A percentile compares a stretch with the other conserved stretches of the same genome.
Evolutionary conservation across 2,888 invertebrate genomes (phyloP).

Genomic region (Seira ritae): DNA sequence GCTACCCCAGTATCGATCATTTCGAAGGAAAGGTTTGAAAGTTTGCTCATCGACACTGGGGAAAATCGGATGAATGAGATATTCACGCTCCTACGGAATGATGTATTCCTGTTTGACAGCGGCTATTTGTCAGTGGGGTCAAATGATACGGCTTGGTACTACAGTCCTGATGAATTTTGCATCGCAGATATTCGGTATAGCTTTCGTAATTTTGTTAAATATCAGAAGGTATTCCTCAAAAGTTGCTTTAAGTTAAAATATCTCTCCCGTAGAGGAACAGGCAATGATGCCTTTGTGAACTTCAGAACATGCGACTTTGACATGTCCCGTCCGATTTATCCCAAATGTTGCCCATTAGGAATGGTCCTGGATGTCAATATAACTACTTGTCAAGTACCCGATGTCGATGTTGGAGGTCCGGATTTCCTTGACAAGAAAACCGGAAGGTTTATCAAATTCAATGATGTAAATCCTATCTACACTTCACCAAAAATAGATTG

Average conservation of each 20-base stretch:
- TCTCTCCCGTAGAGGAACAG: neutral
- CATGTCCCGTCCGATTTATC: neutral
- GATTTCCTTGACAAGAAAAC: slow-evolving; percentile 21
- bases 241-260: neutral
- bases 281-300: neutral
- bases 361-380: neutral
- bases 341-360: slow-evolving; percentile 37
- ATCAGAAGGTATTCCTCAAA: neutral
- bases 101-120: neutral
- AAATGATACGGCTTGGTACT: slow-evolving; percentile 8
- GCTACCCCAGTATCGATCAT: neutral
- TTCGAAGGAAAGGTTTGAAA: neutral
- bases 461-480: slow-evolving; percentile 9
- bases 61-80: neutral
- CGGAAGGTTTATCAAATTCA: neutral
- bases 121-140: slow-evolving; percentile 34
- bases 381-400: neutral
- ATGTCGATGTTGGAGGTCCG: neutral
- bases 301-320: slow-evolving; percentile 19
- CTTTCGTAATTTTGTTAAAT: neutral
- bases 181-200: neutral
- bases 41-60: neutral
- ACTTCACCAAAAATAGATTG: neutral
- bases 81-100: neutral
- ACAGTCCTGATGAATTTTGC: slow-evolving; percentile 34